Evolutionary conservation across 1,140 invertebrate genomes (phyloP).

Genomic region (Eupristina koningsbergeri): DNA sequence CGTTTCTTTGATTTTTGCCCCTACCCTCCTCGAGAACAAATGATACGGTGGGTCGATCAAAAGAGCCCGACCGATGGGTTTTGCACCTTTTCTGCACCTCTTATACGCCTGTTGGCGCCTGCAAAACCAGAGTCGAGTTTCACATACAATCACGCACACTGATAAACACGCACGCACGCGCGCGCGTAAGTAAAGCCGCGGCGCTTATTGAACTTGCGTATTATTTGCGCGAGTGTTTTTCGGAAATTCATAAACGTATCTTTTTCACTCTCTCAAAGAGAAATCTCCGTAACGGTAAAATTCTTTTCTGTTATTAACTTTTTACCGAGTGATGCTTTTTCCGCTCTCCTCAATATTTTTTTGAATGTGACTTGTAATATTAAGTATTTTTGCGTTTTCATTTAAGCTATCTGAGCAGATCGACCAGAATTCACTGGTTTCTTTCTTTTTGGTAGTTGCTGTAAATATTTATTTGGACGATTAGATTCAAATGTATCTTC

Average conservation of each 20-base stretch:
- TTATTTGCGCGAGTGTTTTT: neutral
- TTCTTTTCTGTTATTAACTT: slow-evolving; percentile 13
- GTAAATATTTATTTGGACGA: neutral
- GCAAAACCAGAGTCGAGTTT: neutral
- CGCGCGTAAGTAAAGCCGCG: neutral
- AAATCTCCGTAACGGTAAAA: slow-evolving; percentile 16
- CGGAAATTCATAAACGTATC: neutral
- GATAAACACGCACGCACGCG: no score
- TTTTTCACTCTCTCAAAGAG: neutral
- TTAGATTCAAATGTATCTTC: neutral
- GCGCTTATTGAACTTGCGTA: slow-evolving; percentile 1
- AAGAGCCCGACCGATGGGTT: neutral
- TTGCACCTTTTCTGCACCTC: neutral
- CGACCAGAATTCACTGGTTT: neutral
- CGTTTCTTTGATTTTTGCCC: neutral
- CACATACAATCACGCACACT: no score
- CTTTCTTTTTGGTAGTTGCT: neutral
- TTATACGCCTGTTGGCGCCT: neutral
- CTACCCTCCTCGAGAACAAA: neutral
- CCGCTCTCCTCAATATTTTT: neutral
- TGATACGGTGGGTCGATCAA: slow-evolving; percentile 11
- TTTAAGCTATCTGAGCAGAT: neutral
- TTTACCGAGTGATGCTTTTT: neutral
- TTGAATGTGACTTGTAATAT: neutral
- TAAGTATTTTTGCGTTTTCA: neutral